A percentile compares a stretch with the other conserved stretches of the same genome.
Conservation (phyloP, 2,113 vertebrate genomes). For the Phoenicopterus ruber region DNA sequence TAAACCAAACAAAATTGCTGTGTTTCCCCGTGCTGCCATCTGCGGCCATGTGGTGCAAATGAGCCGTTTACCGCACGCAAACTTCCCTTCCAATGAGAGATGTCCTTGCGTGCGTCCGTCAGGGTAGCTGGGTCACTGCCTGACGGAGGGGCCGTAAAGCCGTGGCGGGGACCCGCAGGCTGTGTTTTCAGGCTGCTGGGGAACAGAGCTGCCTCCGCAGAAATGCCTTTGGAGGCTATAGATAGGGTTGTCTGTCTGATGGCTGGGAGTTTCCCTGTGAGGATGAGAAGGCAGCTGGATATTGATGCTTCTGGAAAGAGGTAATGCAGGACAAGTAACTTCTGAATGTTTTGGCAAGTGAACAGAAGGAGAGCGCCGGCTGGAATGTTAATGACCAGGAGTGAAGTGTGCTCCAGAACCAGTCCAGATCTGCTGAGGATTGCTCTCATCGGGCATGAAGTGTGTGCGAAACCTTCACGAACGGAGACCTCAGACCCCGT, state of each 20-base stretch:
- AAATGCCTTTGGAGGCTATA: neutral
- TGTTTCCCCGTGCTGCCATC: neutral
- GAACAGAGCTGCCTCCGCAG: neutral
- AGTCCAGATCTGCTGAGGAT: neutral
- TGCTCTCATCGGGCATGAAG: neutral
- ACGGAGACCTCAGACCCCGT: neutral
- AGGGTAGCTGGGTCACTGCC: neutral
- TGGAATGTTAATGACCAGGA: neutral
- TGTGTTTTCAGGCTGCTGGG: neutral
- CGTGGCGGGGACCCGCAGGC: rapidly evolving
- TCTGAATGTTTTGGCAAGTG: neutral
- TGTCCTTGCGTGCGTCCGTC: neutral
- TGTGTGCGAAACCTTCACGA: neutral
- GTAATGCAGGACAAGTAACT: neutral
- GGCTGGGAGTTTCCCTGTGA: neutral
- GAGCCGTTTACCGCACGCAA: rapidly evolving
- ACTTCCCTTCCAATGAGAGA: rapidly evolving
- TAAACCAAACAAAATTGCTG: neutral
- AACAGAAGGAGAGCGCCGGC: neutral
- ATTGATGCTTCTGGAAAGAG: neutral
- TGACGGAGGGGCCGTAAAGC: neutral
- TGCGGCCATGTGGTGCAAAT: neutral
- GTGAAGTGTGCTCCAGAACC: neutral
- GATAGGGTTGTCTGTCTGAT: neutral
- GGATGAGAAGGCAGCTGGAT: neutral